A percentile compares a stretch with the other conserved stretches of the same genome.
Evolutionary conservation across 2,113 vertebrate genomes (phyloP).

Genomic region (Halichoerus grypus): DNA sequence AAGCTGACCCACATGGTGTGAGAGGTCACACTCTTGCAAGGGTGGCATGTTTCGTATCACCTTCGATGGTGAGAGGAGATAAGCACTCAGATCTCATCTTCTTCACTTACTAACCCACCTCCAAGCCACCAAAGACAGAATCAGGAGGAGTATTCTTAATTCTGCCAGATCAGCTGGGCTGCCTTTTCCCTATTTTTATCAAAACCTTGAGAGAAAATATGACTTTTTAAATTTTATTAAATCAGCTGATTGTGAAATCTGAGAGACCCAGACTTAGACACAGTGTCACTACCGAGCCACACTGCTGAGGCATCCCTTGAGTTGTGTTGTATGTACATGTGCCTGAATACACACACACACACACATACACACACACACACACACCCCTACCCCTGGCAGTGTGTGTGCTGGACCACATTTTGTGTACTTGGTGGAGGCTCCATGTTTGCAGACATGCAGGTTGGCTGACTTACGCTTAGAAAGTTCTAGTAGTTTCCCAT

Average conservation of each 20-base stretch:
- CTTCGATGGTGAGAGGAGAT: neutral
- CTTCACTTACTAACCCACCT: neutral
- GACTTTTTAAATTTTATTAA: neutral
- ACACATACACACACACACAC: neutral
- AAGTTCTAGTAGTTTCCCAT: neutral
- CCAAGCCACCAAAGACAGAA: neutral
- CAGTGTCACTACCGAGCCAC: neutral
- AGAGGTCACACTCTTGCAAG: neutral
- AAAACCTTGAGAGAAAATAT: conserved; percentile 19
- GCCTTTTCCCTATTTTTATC: conserved; percentile 25
- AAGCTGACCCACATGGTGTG: neutral
- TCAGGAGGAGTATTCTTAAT: neutral
- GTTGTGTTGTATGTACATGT: neutral
- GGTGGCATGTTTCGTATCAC: neutral
- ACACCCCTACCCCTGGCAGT: neutral
- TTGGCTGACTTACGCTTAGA: neutral
- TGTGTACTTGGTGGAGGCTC: neutral
- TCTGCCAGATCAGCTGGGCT: neutral
- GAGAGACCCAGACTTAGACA: neutral
- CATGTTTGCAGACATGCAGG: neutral
- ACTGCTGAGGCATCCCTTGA: neutral
- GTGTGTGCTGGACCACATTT: neutral
- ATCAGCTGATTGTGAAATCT: neutral
- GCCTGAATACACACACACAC: neutral
- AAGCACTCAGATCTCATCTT: neutral